These are phyloP conservation scores for Philypnodon macrostomus DNA, from an alignment of 2,797 vertebrate species.

Conservation along the genomic window DNA sequence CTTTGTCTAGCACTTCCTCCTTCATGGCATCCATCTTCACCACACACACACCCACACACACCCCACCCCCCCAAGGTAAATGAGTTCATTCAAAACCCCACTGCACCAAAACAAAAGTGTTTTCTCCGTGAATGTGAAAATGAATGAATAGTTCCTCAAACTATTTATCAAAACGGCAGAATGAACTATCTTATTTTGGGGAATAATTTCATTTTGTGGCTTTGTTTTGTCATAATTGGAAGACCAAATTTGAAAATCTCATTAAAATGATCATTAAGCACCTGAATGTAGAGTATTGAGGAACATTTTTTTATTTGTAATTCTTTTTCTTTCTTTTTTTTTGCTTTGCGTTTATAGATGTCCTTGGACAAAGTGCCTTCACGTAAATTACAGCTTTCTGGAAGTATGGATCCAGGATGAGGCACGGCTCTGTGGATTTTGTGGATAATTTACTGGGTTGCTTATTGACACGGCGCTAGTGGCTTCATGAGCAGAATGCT, in stretches of 20 bases:
- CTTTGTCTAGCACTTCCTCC: neutral
- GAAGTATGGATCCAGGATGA: neutral
- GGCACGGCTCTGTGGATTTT: neutral
- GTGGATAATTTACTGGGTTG: slow-evolving; percentile 1
- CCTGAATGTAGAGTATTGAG: neutral
- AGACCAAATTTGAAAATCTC: neutral
- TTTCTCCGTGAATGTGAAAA: neutral
- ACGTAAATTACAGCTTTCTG: neutral
- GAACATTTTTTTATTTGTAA: neutral
- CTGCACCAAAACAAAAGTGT: neutral
- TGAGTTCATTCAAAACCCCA: no score
- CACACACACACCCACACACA: no score
- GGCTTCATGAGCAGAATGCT: slow-evolving; percentile 1
- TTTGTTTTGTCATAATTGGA: neutral
- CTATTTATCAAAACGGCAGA: neutral
- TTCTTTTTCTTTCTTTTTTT: neutral
- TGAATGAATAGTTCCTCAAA: neutral
- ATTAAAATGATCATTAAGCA: neutral
- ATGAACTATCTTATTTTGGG: neutral
- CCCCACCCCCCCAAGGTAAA: no score
- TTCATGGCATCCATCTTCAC: neutral
- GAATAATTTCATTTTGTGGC: neutral
- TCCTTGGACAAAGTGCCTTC: neutral
- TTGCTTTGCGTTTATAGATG: neutral
- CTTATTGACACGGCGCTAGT: slow-evolving; percentile 1